phyloP scores from a whole-genome alignment of 2,888 invertebrate genomes.

The Odontocolon sp. region DNA sequence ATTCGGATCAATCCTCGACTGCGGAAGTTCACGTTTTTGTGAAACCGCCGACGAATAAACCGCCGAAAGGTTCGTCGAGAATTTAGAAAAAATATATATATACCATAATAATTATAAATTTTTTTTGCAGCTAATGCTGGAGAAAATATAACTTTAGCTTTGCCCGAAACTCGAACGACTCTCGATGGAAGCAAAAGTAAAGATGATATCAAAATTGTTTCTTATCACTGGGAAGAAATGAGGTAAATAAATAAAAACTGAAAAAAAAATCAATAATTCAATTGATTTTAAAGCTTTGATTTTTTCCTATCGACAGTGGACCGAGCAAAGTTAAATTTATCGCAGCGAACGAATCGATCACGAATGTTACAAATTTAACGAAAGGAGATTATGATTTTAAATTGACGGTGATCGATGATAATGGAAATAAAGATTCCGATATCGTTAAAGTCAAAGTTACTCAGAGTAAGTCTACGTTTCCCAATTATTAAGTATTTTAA shows the following conservation, averaged over 20 bases:
- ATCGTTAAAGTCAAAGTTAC: slow-evolving; percentile 89
- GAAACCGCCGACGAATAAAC: slow-evolving; percentile 93
- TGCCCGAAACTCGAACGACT: slow-evolving; percentile 91
- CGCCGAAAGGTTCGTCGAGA: slow-evolving; percentile 86
- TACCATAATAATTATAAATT: slow-evolving; percentile 5
- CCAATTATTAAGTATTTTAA: too few relatives aligned
- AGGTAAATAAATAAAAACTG: slow-evolving; percentile 78
- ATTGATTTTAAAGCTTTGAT: background rate
- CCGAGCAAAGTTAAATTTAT: slow-evolving; percentile 81
- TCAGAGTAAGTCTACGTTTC: slow-evolving; percentile 89
- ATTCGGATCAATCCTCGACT: slow-evolving; percentile 92
- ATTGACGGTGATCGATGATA: slow-evolving; percentile 91
- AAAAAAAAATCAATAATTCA: slow-evolving; percentile 16
- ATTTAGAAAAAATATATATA: background rate
- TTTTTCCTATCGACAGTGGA: slow-evolving; percentile 78
- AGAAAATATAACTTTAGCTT: slow-evolving; percentile 85
- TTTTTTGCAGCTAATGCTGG: slow-evolving; percentile 82
- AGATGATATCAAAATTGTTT: slow-evolving; percentile 92
- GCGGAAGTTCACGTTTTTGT: slow-evolving; percentile 96
- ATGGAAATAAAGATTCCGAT: slow-evolving; percentile 90
- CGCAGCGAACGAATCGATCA: slow-evolving; percentile 85
- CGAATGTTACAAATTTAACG: slow-evolving; percentile 91
- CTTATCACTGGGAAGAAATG: slow-evolving; percentile 92
- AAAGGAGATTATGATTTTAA: slow-evolving; percentile 92
- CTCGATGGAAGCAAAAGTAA: slow-evolving; percentile 91